A percentile compares a stretch with the other conserved stretches of the same genome.
phyloP scores from a whole-genome alignment of 2,888 invertebrate genomes.

The Stenolophus ochropezus region DNA sequence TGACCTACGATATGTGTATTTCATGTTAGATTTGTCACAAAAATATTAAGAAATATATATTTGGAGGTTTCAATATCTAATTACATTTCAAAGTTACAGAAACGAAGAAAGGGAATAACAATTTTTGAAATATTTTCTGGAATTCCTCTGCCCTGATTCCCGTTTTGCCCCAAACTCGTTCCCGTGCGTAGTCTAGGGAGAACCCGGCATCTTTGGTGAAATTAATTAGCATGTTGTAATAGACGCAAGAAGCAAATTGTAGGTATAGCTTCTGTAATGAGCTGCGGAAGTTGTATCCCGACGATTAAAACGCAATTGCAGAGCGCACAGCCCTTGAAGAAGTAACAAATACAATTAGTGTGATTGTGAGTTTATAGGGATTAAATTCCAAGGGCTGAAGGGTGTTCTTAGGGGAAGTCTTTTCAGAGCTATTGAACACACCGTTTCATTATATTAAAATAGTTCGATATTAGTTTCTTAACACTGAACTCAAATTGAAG shows the following conservation, averaged over 20 bases:
- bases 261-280: neutral
- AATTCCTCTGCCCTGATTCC: too few species aligned
- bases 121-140: too few species aligned
- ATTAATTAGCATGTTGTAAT: neutral
- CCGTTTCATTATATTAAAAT: constrained; percentile 52
- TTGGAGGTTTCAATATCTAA: too few species aligned
- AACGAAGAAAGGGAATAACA: too few species aligned
- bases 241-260: neutral
- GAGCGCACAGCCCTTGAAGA: neutral
- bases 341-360: constrained; percentile 36
- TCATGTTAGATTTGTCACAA: too few species aligned
- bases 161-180: too few species aligned
- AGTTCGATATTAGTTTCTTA: too few species aligned
- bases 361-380: constrained; percentile 16
- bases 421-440: constrained; percentile 31
- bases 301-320: constrained; percentile 30
- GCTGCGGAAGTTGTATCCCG: neutral
- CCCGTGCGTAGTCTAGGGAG: neutral
- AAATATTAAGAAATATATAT: too few species aligned
- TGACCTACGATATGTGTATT: too few species aligned
- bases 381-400: constrained; percentile 13
- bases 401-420: neutral
- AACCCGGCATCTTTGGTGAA: neutral
- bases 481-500: too few species aligned
- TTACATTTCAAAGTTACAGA: too few species aligned